Evolutionary conservation across 1,140 invertebrate species (phyloP).

Genomic region (Calosoma granatense): DNA sequence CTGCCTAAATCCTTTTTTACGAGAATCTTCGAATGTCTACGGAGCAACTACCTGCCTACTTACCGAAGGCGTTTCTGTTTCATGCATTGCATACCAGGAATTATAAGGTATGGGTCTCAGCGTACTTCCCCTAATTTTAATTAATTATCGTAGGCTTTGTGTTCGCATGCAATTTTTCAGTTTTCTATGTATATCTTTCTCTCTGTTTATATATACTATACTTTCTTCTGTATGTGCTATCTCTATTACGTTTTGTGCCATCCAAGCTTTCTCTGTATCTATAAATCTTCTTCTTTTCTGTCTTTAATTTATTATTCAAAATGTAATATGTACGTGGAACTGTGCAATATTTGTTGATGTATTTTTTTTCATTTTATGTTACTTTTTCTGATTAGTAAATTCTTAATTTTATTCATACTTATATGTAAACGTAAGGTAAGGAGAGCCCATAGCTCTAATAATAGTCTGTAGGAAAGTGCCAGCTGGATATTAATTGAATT

Average conservation of each 20-base stretch:
- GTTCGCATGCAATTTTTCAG: not conserved
- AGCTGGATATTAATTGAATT: no score
- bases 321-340: not conserved
- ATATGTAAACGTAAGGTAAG: no score
- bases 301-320: no score
- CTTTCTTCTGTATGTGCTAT: no score
- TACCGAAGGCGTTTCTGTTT: not conserved
- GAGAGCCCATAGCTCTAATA: no score
- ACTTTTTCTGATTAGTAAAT: not conserved
- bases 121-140: not conserved
- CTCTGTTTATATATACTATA: no score
- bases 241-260: no score
- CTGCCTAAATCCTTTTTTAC: not conserved
- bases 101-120: slow-evolving; percentile 2
- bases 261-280: no score
- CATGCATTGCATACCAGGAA: not conserved
- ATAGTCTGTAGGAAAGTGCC: no score
- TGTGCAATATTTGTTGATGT: not conserved
- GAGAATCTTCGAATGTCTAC: not conserved
- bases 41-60: not conserved
- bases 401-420: no score
- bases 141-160: not conserved
- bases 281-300: no score
- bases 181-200: no score
- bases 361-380: not conserved